Percentiles rank a stretch among this genome's conserved stretches.
Conservation (phyloP, 2,797 vertebrate species). For the Moxostoma hubbsi region DNA sequence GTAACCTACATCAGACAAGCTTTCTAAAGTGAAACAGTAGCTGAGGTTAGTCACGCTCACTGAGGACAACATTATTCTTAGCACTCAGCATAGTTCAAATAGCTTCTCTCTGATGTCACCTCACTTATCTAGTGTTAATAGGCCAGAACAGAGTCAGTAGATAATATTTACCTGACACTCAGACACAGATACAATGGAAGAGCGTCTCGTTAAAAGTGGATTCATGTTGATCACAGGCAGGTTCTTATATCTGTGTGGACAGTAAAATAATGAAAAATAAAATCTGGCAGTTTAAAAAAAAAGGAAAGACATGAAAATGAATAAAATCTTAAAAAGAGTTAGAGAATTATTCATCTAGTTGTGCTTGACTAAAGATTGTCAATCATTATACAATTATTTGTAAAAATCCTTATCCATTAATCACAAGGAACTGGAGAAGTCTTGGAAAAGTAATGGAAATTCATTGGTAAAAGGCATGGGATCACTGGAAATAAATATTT, state of each 20-base stretch:
- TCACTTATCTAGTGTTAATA: slow-evolving; percentile 24
- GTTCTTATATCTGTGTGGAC: neutral
- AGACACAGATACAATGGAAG: slow-evolving; percentile 7
- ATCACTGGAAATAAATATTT: no score
- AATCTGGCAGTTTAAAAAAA: neutral
- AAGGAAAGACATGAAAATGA: neutral
- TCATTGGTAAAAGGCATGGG: no score
- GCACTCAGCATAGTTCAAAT: slow-evolving; percentile 46
- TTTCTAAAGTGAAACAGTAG: slow-evolving; percentile 40
- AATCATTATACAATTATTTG: no score
- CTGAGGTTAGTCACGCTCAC: slow-evolving; percentile 39
- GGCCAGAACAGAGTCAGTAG: slow-evolving; percentile 13
- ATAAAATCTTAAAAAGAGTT: no score
- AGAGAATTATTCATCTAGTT: no score
- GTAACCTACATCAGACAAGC: slow-evolving; percentile 33
- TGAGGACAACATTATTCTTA: slow-evolving; percentile 40
- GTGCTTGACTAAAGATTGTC: no score
- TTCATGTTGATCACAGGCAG: slow-evolving; percentile 5
- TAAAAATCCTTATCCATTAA: no score
- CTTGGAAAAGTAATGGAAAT: no score
- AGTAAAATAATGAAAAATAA: neutral
- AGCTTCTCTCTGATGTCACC: slow-evolving; percentile 43
- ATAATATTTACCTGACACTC: slow-evolving; percentile 15
- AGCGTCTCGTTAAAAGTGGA: neutral
- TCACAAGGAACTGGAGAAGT: no score